phyloP scores from a whole-genome alignment of 2,888 invertebrate species.

The Germaria angustata region DNA sequence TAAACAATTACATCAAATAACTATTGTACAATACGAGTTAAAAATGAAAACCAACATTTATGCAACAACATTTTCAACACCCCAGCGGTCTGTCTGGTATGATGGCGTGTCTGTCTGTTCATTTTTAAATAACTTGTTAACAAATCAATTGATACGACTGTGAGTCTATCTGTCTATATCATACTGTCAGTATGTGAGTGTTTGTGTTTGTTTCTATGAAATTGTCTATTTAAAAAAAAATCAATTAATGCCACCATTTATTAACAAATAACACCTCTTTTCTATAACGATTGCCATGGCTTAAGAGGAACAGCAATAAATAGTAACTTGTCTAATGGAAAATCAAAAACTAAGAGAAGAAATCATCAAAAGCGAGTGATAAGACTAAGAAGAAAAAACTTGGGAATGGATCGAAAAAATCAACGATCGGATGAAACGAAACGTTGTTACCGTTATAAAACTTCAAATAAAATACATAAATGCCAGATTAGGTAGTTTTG shows the following conservation, averaged over 20 bases:
- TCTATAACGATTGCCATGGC: constrained; percentile 9
- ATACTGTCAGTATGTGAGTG: too few relatives aligned
- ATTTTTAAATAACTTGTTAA: constrained; percentile 27
- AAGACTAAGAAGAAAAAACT: constrained; percentile 37
- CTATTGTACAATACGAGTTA: constrained; percentile 39
- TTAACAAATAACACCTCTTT: constrained; percentile 22
- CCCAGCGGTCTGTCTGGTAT: background rate
- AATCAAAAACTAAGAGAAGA: background rate
- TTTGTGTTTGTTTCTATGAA: background rate
- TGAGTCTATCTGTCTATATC: background rate
- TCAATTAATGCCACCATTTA: constrained; percentile 47
- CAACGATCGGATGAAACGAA: background rate
- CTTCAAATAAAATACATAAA: constrained; percentile 1
- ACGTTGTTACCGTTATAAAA: constrained; percentile 27
- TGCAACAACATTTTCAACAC: constrained; percentile 44
- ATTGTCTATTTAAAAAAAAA: background rate
- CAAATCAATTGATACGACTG: constrained; percentile 23
- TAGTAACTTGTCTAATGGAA: constrained; percentile 21
- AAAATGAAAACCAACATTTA: constrained; percentile 35
- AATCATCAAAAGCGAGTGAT: background rate
- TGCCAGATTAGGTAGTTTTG: constrained; percentile 18
- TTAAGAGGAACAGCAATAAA: constrained; percentile 8
- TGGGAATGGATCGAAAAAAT: background rate
- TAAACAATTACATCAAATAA: constrained; percentile 32
- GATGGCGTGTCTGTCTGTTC: background rate